A percentile compares a stretch with the other conserved stretches of the same genome.
Evolutionary conservation across 2,113 vertebrate genomes (phyloP).

Genomic region (Arenaria interpres): DNA sequence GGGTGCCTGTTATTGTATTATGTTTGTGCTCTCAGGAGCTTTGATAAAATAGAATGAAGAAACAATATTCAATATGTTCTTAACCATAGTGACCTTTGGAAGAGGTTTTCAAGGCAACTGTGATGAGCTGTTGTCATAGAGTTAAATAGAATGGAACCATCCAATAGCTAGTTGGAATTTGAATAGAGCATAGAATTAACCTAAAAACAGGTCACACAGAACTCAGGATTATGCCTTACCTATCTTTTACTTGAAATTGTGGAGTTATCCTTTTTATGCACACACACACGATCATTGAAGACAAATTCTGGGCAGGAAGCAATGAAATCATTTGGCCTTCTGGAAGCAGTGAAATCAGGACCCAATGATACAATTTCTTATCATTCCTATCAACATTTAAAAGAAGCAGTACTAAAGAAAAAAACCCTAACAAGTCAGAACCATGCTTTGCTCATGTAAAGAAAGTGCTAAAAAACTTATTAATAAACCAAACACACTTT

Average conservation of each 20-base stretch:
- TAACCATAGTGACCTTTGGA: background rate
- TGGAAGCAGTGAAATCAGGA: background rate
- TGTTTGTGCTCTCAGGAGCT: background rate
- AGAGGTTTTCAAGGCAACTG: background rate
- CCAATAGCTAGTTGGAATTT: background rate
- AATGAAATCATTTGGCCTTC: background rate
- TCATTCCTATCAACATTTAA: background rate
- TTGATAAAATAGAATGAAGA: background rate
- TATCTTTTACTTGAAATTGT: background rate
- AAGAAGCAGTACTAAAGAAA: background rate
- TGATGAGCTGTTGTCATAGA: background rate
- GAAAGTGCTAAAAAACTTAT: background rate
- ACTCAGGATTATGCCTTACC: background rate
- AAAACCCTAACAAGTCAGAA: background rate
- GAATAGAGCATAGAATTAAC: background rate
- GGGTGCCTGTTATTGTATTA: background rate
- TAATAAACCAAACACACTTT: background rate
- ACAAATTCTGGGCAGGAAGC: background rate
- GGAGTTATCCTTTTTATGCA: background rate
- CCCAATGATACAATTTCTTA: background rate
- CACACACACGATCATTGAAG: background rate
- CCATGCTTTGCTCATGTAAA: background rate
- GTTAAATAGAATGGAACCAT: background rate
- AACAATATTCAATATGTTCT: background rate
- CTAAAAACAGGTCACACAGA: background rate